phyloP scores from a whole-genome alignment of 1,140 invertebrate genomes.

The Penaeus chinensis region DNA sequence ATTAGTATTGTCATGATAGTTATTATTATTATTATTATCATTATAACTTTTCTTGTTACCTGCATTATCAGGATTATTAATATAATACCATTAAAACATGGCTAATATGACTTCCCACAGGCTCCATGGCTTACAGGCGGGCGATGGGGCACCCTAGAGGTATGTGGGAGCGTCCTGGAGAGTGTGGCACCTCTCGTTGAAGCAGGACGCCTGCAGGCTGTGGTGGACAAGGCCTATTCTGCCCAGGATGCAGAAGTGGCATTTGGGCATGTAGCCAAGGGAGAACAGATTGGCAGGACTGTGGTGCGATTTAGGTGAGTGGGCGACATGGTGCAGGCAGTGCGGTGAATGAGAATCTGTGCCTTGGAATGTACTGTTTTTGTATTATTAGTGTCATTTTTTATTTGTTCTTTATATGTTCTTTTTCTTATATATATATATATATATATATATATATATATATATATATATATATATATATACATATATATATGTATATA shows the following conservation, averaged over 20 bases:
- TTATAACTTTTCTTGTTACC: too few relatives aligned
- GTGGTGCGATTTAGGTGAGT: slow-evolving; percentile 77
- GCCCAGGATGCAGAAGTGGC: slow-evolving; percentile 79
- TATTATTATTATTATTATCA: too few relatives aligned
- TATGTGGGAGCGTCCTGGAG: slow-evolving; percentile 68
- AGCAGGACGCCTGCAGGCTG: slow-evolving; percentile 72
- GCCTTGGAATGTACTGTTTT: background rate
- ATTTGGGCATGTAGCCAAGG: slow-evolving; percentile 75
- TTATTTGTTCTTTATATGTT: background rate
- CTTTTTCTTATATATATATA: too few relatives aligned
- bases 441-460: too few relatives aligned
- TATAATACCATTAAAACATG: background rate
- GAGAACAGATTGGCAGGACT: slow-evolving; percentile 79
- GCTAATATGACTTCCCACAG: slow-evolving; percentile 36
- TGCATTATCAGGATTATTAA: too few relatives aligned
- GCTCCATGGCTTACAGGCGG: slow-evolving; percentile 50
- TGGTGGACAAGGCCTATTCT: slow-evolving; percentile 76
- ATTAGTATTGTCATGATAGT: too few relatives aligned
- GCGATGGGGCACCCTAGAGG: slow-evolving; percentile 44
- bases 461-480: too few relatives aligned
- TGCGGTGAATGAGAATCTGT: background rate
- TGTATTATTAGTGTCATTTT: background rate
- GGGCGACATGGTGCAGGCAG: background rate
- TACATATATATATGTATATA: too few relatives aligned
- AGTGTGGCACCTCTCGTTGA: slow-evolving; percentile 72